Percentiles rank a stretch among this genome's conserved stretches.
Conservation (phyloP, 37 sponge, comb jelly and placozoan genomes). For the Mnemiopsis leidyi region DNA sequence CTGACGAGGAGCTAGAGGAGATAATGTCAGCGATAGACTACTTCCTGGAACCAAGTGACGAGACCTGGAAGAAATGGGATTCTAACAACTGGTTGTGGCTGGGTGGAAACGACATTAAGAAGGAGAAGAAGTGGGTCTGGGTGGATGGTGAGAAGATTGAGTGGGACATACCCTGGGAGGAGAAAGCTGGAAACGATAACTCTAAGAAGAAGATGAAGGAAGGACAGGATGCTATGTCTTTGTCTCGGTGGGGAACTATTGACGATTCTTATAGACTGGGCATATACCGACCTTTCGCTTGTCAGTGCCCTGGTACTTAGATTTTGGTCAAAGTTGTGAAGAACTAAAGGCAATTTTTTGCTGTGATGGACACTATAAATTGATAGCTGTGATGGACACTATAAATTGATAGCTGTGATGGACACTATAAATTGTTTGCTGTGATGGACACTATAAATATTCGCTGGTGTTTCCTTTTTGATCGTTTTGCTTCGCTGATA, state of each 20-base stretch:
- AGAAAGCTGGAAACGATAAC: background rate
- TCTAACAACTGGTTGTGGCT: slow-evolving; percentile 2
- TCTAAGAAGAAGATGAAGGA: background rate
- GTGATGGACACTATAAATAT: too few species aligned
- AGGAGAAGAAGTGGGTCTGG: background rate
- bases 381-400: too few species aligned
- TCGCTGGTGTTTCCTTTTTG: too few species aligned
- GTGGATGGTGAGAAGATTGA: background rate
- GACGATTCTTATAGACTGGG: background rate
- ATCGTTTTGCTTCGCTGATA: too few species aligned
- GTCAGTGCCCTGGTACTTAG: slow-evolving; percentile 53
- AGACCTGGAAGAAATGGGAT: background rate
- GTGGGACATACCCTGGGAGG: background rate
- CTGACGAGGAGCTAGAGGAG: background rate
- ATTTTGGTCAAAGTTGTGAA: too few species aligned
- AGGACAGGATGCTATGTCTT: background rate
- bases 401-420: too few species aligned
- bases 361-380: too few species aligned
- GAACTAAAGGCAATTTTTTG: too few species aligned
- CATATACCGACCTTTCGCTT: slow-evolving; percentile 1
- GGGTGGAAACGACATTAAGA: slow-evolving; percentile 31
- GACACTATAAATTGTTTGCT: too few species aligned
- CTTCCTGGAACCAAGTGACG: slow-evolving; percentile 35
- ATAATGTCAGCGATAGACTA: background rate
- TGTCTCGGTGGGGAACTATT: slow-evolving; percentile 8